phyloP scores from a whole-genome alignment of 2,888 invertebrate species.

The Nomada fucata region DNA sequence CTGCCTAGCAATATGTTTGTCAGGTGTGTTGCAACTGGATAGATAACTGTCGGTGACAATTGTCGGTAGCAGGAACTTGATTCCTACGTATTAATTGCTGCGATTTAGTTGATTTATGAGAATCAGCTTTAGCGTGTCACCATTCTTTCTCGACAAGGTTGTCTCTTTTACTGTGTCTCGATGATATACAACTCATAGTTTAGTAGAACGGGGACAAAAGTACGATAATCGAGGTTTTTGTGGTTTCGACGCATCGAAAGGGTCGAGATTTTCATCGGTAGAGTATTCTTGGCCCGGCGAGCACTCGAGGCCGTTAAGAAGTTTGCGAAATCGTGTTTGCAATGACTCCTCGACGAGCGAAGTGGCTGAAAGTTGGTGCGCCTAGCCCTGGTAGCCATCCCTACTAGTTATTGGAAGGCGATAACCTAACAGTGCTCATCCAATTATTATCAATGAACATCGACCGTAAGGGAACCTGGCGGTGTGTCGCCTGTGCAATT shows the following conservation, averaged over 20 bases:
- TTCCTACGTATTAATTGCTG: constrained; percentile 12
- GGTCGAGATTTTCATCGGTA: constrained; percentile 38
- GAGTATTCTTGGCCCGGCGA: constrained; percentile 47
- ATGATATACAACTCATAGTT: too few relatives aligned
- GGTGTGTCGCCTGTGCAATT: constrained; percentile 37
- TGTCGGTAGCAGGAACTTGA: neutral
- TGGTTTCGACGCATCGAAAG: neutral
- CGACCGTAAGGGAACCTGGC: constrained; percentile 5
- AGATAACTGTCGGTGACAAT: neutral
- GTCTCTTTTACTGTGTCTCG: neutral
- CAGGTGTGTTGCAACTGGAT: constrained; percentile 6
- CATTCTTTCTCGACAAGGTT: constrained; percentile 12
- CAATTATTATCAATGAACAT: constrained; percentile 65
- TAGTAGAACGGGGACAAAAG: too few relatives aligned
- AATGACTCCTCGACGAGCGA: constrained; percentile 52
- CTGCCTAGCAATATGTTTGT: constrained; percentile 20
- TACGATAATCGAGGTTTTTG: neutral
- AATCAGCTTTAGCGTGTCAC: neutral
- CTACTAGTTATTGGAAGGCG: constrained; percentile 56
- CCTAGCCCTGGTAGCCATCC: constrained; percentile 10
- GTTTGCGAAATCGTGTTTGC: constrained; percentile 57
- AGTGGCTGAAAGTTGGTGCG: constrained; percentile 30
- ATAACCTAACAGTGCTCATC: constrained; percentile 59
- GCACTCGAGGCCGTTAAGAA: constrained; percentile 50
- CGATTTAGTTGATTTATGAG: constrained; percentile 7